Conservation (phyloP, 2,113 vertebrate genomes). For the Leptocoma aspasia region DNA sequence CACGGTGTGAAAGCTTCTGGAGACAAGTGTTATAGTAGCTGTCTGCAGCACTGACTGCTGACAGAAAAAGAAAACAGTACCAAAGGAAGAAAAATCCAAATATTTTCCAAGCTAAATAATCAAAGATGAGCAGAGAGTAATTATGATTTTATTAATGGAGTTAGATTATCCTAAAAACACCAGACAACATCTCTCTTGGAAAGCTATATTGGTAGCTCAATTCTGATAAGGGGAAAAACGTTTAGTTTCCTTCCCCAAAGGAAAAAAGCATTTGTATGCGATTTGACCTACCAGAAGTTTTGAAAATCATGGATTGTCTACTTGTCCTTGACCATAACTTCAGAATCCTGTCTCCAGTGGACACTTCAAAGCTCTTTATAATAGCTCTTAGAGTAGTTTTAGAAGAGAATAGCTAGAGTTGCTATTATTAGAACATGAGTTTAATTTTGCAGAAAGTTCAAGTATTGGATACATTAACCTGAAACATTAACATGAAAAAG, state of each 20-base stretch:
- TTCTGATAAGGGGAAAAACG: neutral
- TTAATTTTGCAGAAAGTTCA: conserved; percentile 12
- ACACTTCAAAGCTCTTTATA: neutral
- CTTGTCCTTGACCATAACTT: neutral
- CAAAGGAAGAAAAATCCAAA: neutral
- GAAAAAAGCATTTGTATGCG: neutral
- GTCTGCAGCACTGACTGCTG: neutral
- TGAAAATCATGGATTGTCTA: neutral
- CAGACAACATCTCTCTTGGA: neutral
- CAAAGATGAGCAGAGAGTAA: neutral
- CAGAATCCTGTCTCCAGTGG: neutral
- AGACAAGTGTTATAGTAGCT: neutral
- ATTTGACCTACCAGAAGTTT: neutral
- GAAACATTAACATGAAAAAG: neutral
- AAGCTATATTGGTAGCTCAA: neutral
- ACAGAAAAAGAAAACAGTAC: neutral
- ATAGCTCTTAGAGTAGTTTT: neutral
- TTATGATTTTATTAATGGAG: neutral
- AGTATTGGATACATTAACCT: neutral
- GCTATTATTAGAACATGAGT: neutral
- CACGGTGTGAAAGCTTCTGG: neutral
- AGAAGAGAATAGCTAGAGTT: neutral
- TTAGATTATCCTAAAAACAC: neutral
- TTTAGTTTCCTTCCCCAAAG: neutral
- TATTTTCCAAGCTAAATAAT: neutral